phyloP scores from a whole-genome alignment of 2,797 vertebrate genomes.

The Sebastes iracundus region DNA sequence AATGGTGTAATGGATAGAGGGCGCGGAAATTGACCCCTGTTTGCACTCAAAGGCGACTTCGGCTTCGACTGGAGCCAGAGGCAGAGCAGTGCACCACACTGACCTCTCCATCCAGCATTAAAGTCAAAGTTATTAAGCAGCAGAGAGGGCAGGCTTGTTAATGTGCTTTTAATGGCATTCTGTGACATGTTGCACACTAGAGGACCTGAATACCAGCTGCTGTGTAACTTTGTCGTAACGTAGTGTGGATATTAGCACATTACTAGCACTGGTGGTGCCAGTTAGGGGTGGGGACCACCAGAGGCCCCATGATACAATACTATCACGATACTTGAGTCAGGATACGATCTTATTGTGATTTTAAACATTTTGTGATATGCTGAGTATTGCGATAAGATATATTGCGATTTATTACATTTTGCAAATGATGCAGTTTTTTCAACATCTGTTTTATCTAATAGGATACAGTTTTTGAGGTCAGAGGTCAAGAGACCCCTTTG shows the following conservation, averaged over 20 bases:
- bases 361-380: too few relatives aligned
- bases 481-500: too few relatives aligned
- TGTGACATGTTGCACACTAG: background rate
- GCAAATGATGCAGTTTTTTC: too few relatives aligned
- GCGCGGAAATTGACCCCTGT: slow-evolving; percentile 35
- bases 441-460: too few relatives aligned
- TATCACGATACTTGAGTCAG: too few relatives aligned
- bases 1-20: slow-evolving; percentile 43
- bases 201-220: background rate
- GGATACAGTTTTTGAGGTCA: too few relatives aligned
- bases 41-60: slow-evolving; percentile 21
- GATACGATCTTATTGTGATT: too few relatives aligned
- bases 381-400: too few relatives aligned
- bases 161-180: slow-evolving; percentile 20
- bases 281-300: too few relatives aligned
- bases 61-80: slow-evolving; percentile 3
- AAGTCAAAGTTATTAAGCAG: slow-evolving; percentile 11
- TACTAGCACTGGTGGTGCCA: background rate
- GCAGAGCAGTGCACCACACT: background rate
- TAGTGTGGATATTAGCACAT: background rate
- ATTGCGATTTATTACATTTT: too few relatives aligned
- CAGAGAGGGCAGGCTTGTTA: background rate
- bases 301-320: too few relatives aligned
- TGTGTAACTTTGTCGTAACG: background rate
- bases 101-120: slow-evolving; percentile 20